Base-by-base conservation (phyloP, 1,140 invertebrate species). In the Sycophila sp. region DNA sequence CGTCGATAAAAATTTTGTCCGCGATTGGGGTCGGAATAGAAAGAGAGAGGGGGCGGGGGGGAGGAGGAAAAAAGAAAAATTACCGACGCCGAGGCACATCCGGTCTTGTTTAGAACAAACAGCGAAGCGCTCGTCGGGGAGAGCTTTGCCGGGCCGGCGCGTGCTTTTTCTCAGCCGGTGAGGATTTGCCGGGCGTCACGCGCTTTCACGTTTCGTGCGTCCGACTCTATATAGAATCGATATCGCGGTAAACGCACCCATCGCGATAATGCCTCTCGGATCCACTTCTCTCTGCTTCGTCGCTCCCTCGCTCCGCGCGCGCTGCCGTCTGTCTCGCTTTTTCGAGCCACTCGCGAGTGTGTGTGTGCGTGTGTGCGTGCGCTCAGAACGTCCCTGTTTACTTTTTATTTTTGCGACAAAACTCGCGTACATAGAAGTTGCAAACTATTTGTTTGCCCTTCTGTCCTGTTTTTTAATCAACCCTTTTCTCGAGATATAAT, bases 141-240 rank as follows among this genome's bases (percentile, higher is more conserved):
- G n/a, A 79, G 80, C 80, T 83, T 81, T 80, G 69, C 73, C 77
- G 79, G 71, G 8, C 4, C 2, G n/a, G 32, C 15, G 75, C 83
- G 83, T 85, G 83, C 83, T 83, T 84, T 84, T 83, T 84, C 80
- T 78, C 68, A 74, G 75, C 70, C 75, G 72, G 45, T 67, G 78
- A 81, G 83, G 83, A 85, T 85, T 85, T 84, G 71, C 73, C 62
- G 4, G 17, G 30, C 49, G 42, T 69, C 66, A 53, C 47, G 34
- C 58, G 47, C 58, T 55, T 38, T 55, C 47, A 53, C 64, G 58
- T 76, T 66, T 78, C 73, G 76, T 73, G 78, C 77, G 64, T 73
- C 73, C 64, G 42, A 32, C 66, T 72, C 71, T 67, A 42, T 36
- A 34, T 66, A 26, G 59, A 73, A 71, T 74, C 74, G 73, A 81